A percentile compares a stretch with the other conserved stretches of the same genome.
Evolutionary conservation across 2,888 invertebrate species (phyloP).

Genomic region (Drosophila subquinaria): DNA sequence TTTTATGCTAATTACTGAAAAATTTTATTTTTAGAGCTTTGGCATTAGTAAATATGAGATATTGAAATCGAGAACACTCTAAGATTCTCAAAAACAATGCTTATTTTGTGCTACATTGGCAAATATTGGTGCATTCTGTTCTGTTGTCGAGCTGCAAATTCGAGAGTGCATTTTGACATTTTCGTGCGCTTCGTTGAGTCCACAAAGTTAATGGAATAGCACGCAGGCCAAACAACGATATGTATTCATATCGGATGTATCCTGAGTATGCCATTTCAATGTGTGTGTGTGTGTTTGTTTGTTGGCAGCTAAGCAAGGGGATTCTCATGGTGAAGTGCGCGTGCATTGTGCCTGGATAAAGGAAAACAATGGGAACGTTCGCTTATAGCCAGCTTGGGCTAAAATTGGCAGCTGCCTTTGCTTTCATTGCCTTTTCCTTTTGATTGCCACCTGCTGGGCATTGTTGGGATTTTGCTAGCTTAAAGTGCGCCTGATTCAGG

Average conservation of each 20-base stretch:
- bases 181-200: constrained; percentile 70
- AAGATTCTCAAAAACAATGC: constrained; percentile 1
- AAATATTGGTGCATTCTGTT: constrained; percentile 17
- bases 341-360: constrained; percentile 25
- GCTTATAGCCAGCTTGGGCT: constrained; percentile 37
- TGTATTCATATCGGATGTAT: constrained; percentile 34
- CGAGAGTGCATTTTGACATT: constrained; percentile 77
- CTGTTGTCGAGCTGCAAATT: constrained; percentile 31
- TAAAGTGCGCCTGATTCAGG: background rate
- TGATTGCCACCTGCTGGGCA: constrained; percentile 34
- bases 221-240: constrained; percentile 42
- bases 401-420: constrained; percentile 27
- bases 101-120: constrained; percentile 22
- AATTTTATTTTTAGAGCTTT: background rate
- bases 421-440: constrained; percentile 15
- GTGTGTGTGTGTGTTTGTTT: constrained; percentile 16
- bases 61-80: constrained; percentile 6
- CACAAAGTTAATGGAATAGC: constrained; percentile 72
- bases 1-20: background rate
- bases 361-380: constrained; percentile 39
- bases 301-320: constrained; percentile 47
- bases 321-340: constrained; percentile 23
- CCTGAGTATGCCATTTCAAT: constrained; percentile 2
- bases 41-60: background rate
- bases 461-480: constrained; percentile 23